Percentiles rank a stretch among this genome's conserved stretches.
Evolutionary conservation across 2,888 invertebrate genomes (phyloP).

Genomic region (Pyrrhosoma nymphula): DNA sequence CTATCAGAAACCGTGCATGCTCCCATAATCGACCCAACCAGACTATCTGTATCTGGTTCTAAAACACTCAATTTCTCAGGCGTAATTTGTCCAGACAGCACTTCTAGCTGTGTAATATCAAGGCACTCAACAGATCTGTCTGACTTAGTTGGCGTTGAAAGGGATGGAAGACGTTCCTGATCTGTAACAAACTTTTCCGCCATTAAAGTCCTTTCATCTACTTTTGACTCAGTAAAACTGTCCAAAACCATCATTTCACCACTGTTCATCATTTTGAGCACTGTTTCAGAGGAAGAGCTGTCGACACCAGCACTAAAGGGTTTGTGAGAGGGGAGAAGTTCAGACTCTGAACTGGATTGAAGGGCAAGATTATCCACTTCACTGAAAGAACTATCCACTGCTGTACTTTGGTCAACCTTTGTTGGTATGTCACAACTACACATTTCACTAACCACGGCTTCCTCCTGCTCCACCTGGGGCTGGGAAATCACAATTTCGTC

Average conservation of each 20-base stretch:
- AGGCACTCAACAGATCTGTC: slow-evolving; percentile 64
- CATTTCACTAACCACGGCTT: slow-evolving; percentile 35
- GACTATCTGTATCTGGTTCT: slow-evolving; percentile 47
- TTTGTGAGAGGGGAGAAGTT: slow-evolving; percentile 35
- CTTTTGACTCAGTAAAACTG: slow-evolving; percentile 42
- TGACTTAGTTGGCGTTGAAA: slow-evolving; percentile 57
- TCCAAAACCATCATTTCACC: not conserved
- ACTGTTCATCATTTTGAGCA: slow-evolving; percentile 49
- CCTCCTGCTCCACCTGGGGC: not conserved
- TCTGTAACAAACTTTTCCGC: slow-evolving; percentile 47
- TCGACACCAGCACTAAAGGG: slow-evolving; percentile 53
- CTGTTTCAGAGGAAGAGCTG: slow-evolving; percentile 28
- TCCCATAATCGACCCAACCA: slow-evolving; percentile 38
- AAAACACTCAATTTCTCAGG: slow-evolving; percentile 54
- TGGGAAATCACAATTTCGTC: slow-evolving; percentile 54
- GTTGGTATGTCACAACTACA: slow-evolving; percentile 47
- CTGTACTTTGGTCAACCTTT: slow-evolving; percentile 63
- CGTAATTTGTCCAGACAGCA: slow-evolving; percentile 54
- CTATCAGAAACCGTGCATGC: slow-evolving; percentile 59
- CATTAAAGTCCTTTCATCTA: slow-evolving; percentile 54
- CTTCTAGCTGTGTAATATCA: slow-evolving; percentile 56
- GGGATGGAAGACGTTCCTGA: slow-evolving; percentile 58
- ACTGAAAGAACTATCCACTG: slow-evolving; percentile 14
- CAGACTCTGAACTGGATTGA: slow-evolving; percentile 63
- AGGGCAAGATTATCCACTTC: slow-evolving; percentile 43